Evolutionary conservation across 2,888 invertebrate genomes (phyloP), one percentile per base, ranked within the genome.

Genomic region (Sympetrum striolatum): DNA sequence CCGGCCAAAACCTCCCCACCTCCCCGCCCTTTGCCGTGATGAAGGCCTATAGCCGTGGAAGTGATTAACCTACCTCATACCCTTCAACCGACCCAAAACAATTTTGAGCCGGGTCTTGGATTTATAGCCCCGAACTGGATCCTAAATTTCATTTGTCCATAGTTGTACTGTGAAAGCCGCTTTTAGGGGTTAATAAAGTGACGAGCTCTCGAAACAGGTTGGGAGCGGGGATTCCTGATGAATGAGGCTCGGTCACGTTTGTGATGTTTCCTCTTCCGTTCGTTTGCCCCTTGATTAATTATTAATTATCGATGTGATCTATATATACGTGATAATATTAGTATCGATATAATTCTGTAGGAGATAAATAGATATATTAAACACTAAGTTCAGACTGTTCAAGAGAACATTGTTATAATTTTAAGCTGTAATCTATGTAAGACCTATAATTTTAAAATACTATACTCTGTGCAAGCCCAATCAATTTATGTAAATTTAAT

Each of bases 21-120:
- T 44, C 92, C 91, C 91, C 90, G 91, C 92, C 92, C 92, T 91
- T 90, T 91, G 92, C 92, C 92, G 92, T 92, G 93, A 93, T 93
- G 93, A 93, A 82, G 82, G 82, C 82, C 82, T 18, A 82, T 82
- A 53, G 82, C 82, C 58, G 35, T 35, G 82, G 58, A 82, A 82
- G 82, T 82, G 82, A 82, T 82, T 82, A 82, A 82, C 82, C 58
- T 12, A 48, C 35, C 60, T n/a, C 86, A 31, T 31, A 60, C 82
- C 82, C 53, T 82, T 82, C 82, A 48, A 31, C 53, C 53, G 58
- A 82, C 53, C 82, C 64, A 64, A 86, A 86, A 64, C 86, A 86
- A 64, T 64, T 86, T 64, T 64, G 86, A 86, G 86, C n/a, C 35
- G 86, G 82, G 64, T 64, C 82, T 64, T 39, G 86, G 60, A 86